Base-by-base conservation (phyloP, 2,113 vertebrate species). In the Parotia lawesii region DNA sequence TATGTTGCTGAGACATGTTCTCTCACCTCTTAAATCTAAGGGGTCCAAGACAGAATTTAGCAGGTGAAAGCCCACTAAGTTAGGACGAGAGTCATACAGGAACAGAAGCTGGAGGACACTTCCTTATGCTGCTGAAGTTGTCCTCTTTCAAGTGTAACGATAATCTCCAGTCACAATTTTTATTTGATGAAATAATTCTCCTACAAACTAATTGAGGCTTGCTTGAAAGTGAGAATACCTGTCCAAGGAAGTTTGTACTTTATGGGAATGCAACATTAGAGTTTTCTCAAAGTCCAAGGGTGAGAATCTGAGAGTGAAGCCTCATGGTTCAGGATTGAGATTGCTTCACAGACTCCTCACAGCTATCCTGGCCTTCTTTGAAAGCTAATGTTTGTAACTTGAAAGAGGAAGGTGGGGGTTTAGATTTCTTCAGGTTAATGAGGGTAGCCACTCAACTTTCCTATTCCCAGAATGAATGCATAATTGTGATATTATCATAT, bases 401-500 rank as follows among this genome's bases (percentile, higher is more conserved):
- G 28, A 56, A 92, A 85, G 58, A 47, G 21, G 18, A 12, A 90
- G 11, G 2, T 73, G 38, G 38, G 50, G 37, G 31, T 65, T 83
- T 88, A 54, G 25, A 62, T 37, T 86, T 83, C 84, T 57, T 62
- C 64, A 66, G 48, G 44, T 86, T 90, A 83, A 84, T 64, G 35
- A 94, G 33, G 22, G 27, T 71, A 86, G 72, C 58, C 54, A 61
- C 67, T 90, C 62, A 69, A 65, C n/a, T 88, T 82, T 66, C 69
- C 10, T 2, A 11, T 86, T 94, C 89, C 80, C 56, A 84, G 47
- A 62, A 90, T 54, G 80, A 87, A 72, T 86, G 69, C 45, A 48
- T 89, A 89, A 70, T 89, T 77, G 33, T 84, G 77, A 18, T 61
- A 95, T 95, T 95, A 92, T 84, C 91, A 89, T 95, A 77, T 74